A percentile compares a stretch with the other conserved stretches of the same genome.
These are phyloP conservation scores for Thumatha senex DNA, from an alignment of 2,888 invertebrate species.

Conservation along the genomic window DNA sequence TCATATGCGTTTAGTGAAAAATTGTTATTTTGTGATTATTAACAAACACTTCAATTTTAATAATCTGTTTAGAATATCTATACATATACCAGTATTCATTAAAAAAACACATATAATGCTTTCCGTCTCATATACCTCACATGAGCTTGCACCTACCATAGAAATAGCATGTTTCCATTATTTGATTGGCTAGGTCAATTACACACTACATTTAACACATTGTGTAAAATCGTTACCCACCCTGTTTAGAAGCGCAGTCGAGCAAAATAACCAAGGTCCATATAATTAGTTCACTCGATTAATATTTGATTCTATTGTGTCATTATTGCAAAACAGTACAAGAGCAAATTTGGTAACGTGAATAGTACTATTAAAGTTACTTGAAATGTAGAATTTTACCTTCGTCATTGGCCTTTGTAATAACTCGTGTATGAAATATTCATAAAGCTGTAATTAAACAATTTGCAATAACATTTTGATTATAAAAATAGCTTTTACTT, in stretches of 20 bases:
- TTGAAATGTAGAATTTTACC: constrained; percentile 47
- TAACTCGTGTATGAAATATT: constrained; percentile 63
- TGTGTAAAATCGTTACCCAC: constrained; percentile 28
- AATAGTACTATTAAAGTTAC: constrained; percentile 35
- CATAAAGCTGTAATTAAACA: constrained; percentile 59
- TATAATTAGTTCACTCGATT: constrained; percentile 39
- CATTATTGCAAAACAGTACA: constrained; percentile 37
- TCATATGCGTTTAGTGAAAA: too few species aligned
- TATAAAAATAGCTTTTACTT: constrained; percentile 33
- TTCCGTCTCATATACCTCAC: constrained; percentile 23
- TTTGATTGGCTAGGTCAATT: constrained; percentile 6
- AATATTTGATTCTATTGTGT: constrained; percentile 38
- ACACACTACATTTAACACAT: constrained; percentile 18
- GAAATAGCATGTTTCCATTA: neutral
- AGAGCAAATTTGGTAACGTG: constrained; percentile 37
- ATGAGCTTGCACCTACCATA: neutral
- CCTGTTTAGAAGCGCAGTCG: constrained; percentile 26
- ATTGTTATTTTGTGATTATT: too few species aligned
- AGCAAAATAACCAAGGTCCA: constrained; percentile 35
- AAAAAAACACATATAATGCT: constrained; percentile 5
- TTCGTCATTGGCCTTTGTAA: constrained; percentile 60
- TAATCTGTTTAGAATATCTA: too few species aligned
- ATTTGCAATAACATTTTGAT: constrained; percentile 57
- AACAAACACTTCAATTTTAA: too few species aligned
- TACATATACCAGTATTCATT: neutral